Evolutionary conservation across 2,888 invertebrate genomes (phyloP), one percentile per base, ranked within the genome.

Genomic region (Drosophila greeni): DNA sequence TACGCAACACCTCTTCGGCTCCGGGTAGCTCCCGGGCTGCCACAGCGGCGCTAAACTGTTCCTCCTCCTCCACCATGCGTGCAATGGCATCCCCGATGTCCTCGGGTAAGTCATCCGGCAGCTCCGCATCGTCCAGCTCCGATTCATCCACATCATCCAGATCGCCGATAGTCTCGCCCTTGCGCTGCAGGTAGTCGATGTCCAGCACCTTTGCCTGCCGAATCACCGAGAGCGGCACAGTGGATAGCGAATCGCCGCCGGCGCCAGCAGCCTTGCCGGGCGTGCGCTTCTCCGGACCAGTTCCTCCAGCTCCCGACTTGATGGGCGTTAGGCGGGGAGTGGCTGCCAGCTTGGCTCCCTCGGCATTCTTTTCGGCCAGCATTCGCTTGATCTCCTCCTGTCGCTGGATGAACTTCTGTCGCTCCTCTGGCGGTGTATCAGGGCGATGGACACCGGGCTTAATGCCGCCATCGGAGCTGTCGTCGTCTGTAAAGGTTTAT

Each of bases 11-110:
- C 31, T 87, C 87, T 45, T 85, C 85, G 3, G 91, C 72, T 3
- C 91, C 86, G 51, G 91, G 91, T 9, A 89, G 70, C 37, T 91
- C 91, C 43, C 91, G 90, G 0, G 87, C 91, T 16, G 91, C 90
- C 33, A 91, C 90, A 0, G 45, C 59, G 9, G 91, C 91, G 43
- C 90, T 91, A 60, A 92, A 92, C 70, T 92, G 92, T 48, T 91
- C 91, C 67, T 92, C 67, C 76, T 92, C 92, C 72, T 92, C 92
- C 87, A 92, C 91, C 91, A 92, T 91, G 79, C 91, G 91, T n/a
- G 88, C 89, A 37, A 89, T 89, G 3, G 87, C 86, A 55, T 89
- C 89, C 60, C 89, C 90, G 88, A 91, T 89, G 67, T 90, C 89
- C 29, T 91, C 91, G 0, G 90, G 89, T 29, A 90, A 87, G 55